phyloP scores from a whole-genome alignment of 2,888 invertebrate species.

The Melanostoma mellinum region DNA sequence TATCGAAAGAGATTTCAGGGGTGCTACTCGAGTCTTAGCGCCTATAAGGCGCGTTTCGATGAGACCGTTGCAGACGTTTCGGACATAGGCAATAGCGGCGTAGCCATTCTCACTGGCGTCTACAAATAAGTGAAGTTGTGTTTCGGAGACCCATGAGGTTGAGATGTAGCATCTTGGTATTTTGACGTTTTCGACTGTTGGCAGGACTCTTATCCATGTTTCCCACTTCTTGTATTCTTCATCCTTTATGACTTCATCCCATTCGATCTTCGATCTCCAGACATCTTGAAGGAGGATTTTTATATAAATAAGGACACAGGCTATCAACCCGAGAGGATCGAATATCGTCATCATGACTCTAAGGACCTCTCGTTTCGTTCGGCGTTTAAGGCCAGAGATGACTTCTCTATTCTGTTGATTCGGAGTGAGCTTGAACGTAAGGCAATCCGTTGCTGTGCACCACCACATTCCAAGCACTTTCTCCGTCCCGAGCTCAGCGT shows the following conservation, averaged over 20 bases:
- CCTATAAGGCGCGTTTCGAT: neutral
- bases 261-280: slow-evolving; percentile 27
- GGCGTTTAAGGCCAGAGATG: slow-evolving; percentile 27
- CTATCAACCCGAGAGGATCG: slow-evolving; percentile 54
- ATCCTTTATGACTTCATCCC: slow-evolving; percentile 51
- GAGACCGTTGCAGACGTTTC: neutral
- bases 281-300: slow-evolving; percentile 67
- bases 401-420: neutral
- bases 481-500: neutral
- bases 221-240: slow-evolving; percentile 61
- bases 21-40: slow-evolving; percentile 5
- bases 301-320: slow-evolving; percentile 56
- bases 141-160: neutral
- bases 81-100: neutral
- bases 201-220: slow-evolving; percentile 67
- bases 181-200: slow-evolving; percentile 57
- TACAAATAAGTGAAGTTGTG: slow-evolving; percentile 19
- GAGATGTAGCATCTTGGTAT: slow-evolving; percentile 1
- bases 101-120: neutral
- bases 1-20: neutral
- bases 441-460: slow-evolving; percentile 21
- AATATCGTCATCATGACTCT: slow-evolving; percentile 51
- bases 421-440: slow-evolving; percentile 28
- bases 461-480: neutral
- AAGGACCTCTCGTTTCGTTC: slow-evolving; percentile 55